Base-by-base conservation (phyloP, 2,888 invertebrate genomes). In the Drosophila mettleri region DNA sequence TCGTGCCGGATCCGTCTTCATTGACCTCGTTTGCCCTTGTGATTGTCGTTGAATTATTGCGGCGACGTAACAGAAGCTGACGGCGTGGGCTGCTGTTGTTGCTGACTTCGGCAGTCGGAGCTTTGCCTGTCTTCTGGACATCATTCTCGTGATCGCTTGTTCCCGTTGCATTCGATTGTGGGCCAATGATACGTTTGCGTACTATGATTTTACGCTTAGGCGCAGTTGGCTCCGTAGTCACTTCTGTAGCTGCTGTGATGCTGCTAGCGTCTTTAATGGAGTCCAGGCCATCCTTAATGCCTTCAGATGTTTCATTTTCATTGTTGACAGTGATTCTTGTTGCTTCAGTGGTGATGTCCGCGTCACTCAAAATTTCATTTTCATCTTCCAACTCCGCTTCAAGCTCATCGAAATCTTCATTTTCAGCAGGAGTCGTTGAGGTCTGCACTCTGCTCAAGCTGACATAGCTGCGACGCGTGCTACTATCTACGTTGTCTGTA, bases 301-400 rank as follows among this genome's bases (percentile, higher is more conserved):
- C 14, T 2, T 24, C 14, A 16, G 7, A n/a, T 27, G 22, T 39
- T 24, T n/a, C 10, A 2, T 29, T 16, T 22, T 14, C 22, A 20
- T 18, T 9, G 9, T 38, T 12, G 14, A 14, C 5, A 12, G 39
- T 12, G 12, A 18, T 29, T 31, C 14, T 4, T 1, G 20, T 46
- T 31, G 18, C 46, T 8, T 4, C 31, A 3, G 46, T 48, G 16
- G 29, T 20, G 18, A 14, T 31, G 14, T 9, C 2, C 4, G 20
- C 46, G 8, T 46, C 7, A 20, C 18, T 14, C 3, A 4, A 12
- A 20, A 48, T 14, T 20, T 31, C 31, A 31, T 48, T 48, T 14
- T 48, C 46, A 48, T 48, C 46, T 9, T 31, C 31, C 31, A 48
- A 18, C 2, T 18, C 46, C 8, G 46, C 46, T 14, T 31, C 46